Conservation (phyloP, 1,140 invertebrate species). For the Pachyrhynchus sulphureomaculatus region DNA sequence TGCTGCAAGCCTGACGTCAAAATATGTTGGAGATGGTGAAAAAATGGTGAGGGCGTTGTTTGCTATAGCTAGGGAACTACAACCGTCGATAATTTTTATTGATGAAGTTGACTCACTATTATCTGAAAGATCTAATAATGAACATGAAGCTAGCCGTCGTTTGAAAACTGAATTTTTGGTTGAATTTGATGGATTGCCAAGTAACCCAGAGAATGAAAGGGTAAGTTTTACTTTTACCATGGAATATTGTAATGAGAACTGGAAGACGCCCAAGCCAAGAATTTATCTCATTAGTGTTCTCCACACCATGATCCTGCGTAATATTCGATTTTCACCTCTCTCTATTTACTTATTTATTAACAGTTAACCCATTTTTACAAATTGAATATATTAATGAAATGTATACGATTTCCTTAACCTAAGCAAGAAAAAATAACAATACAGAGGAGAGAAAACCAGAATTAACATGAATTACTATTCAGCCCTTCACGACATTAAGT, state of each 20-base stretch:
- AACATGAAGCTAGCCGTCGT: conserved; percentile 93
- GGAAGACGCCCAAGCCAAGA: not conserved
- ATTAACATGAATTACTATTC: too few species aligned
- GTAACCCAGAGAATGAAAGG: conserved; percentile 76
- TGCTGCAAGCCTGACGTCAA: conserved; percentile 96
- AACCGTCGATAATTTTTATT: conserved; percentile 94
- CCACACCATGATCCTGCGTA: too few species aligned
- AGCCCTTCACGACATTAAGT: too few species aligned
- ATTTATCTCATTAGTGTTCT: too few species aligned
- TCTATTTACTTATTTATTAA: too few species aligned
- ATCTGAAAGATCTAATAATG: conserved; percentile 84
- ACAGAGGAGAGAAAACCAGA: too few species aligned
- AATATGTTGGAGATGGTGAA: conserved; percentile 97
- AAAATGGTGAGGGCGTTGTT: conserved; percentile 96
- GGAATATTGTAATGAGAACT: not conserved
- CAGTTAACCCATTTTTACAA: too few species aligned
- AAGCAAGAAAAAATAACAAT: too few species aligned
- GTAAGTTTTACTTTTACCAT: conserved; percentile 40
- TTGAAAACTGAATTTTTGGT: conserved; percentile 99
- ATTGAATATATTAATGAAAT: too few species aligned
- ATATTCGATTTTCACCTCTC: too few species aligned
- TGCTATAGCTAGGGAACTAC: conserved; percentile 87
- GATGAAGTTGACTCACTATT: conserved; percentile 96
- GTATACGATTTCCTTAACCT: too few species aligned
- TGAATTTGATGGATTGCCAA: conserved; percentile 89